Conservation (phyloP, 2,797 vertebrate species). For the Sebastes nivosus region DNA sequence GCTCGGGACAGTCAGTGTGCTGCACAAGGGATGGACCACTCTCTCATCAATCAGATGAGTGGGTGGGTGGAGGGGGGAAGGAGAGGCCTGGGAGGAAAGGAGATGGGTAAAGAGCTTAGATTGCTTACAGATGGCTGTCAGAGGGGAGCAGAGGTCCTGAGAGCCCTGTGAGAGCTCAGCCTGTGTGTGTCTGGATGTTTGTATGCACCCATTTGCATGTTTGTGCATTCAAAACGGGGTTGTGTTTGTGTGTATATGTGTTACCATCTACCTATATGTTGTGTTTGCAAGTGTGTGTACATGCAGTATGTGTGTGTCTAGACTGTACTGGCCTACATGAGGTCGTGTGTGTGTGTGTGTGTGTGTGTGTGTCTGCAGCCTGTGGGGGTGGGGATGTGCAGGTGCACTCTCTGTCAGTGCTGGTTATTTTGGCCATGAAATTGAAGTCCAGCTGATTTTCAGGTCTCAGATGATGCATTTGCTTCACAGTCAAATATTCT, state of each 20-base stretch:
- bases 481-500: slow-evolving; percentile 4
- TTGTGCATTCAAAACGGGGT: not conserved
- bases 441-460: slow-evolving; percentile 48
- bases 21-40: slow-evolving; percentile 30
- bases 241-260: not conserved
- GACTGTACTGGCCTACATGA: not conserved
- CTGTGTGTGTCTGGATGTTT: slow-evolving; percentile 1
- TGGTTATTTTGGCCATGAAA: slow-evolving; percentile 45
- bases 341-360: not conserved
- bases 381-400: slow-evolving; percentile 46
- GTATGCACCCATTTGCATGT: not conserved
- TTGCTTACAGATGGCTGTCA: slow-evolving; percentile 83
- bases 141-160: slow-evolving; percentile 49
- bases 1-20: not conserved
- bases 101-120: slow-evolving; percentile 74
- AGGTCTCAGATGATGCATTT: slow-evolving; percentile 19
- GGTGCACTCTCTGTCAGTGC: slow-evolving; percentile 62
- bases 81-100: slow-evolving; percentile 45
- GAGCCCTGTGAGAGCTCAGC: slow-evolving; percentile 42
- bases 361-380: slow-evolving; percentile 34
- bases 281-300: not conserved
- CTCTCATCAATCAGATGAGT: slow-evolving; percentile 64
- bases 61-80: slow-evolving; percentile 18
- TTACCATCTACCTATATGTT: not conserved
- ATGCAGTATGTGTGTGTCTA: not conserved